Base-by-base conservation (phyloP, 2,888 invertebrate genomes). In the Elmis aenea region DNA sequence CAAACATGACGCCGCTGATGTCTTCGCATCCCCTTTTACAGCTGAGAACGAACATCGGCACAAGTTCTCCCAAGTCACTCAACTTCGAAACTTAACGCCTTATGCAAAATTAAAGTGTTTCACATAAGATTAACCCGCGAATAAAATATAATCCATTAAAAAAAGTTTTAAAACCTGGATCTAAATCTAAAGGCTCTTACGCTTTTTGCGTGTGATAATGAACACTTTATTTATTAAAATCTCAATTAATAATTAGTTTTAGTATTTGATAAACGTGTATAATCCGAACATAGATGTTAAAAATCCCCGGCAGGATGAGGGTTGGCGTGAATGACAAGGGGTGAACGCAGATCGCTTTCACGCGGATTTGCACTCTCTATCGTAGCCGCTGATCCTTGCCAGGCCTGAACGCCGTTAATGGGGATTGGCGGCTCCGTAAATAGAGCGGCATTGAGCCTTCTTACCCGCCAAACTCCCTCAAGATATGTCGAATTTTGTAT, bases 341-440 rank as follows among this genome's bases (percentile, higher is more conserved):
- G 48, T 45, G 49, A 52, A 48, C 45, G 51, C 42, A 52, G 58
- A 62, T 63, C 64, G 60, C 59, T 61, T 62, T 61, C 64, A 66
- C 60, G 62, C 59, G 61, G 64, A 64, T 64, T 63, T 62, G 57
- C 59, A 59, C 60, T 57, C 45, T 54, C 47, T 54, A 53, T 54
- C 52, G 49, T 45, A 47, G 57, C 55, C 58, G 55, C 57, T 58
- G 60, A 61, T 59, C 57, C 58, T 57, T 58, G 55, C 53, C 51
- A 47, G 56, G 51, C 57, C 58, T 55, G 57, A 58, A 58, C 57
- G 57, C 51, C 57, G 59, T 60, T 65, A 66, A 66, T 66, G 64
- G 66, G 66, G 66, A 66, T 66, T 64, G 66, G 64, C 63, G 65
- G 62, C 62, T 63, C 62, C 60, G 64, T 62, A 66, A 67, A 66